Evolutionary conservation across 1,140 invertebrate species (phyloP), one percentile per base, ranked within the genome.

Genomic region (Macrosteles quadrilineatus): DNA sequence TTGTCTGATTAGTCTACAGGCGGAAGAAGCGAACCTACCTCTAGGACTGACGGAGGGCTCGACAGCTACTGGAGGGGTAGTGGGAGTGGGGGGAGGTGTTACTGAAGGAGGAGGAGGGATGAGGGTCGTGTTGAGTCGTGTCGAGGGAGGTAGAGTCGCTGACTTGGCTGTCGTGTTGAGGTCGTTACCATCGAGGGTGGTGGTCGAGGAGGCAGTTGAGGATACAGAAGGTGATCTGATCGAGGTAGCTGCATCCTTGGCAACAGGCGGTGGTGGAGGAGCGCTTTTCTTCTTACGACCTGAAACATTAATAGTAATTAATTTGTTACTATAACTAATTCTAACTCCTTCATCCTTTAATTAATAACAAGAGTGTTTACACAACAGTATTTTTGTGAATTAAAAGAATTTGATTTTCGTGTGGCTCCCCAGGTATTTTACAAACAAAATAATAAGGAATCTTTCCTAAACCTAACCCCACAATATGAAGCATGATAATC

Each of bases 281-380:
- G 73, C 65, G 53, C 14, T 17, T 29, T 76, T 77, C 66, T 76
- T 76, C 62, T 77, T 77, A n/a, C 75, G 73, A 70, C 72, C 76
- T 77, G 45, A 43, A 71, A 72, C 32, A 57, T 43, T 9, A 67
- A 50, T 57, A 29, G 55, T 30, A 32, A 59, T n/a, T 43, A 43
- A n/a, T n/a, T n/a, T n/a, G n/a, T n/a, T n/a, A n/a, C n/a, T n/a
- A n/a, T n/a, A n/a, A n/a, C n/a, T n/a, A n/a, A n/a, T n/a, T n/a
- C n/a, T n/a, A n/a, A n/a, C n/a, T n/a, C n/a, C n/a, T 62, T 27
- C 2, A 31, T 25, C 3, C 14, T 4, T 2, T 4, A 50, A 2
- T 50, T 50, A 2, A 50, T 4, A 50, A 4, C 23, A 4, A n/a
- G n/a, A n/a, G n/a, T n/a, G n/a, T n/a, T n/a, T n/a, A n/a, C n/a